Conservation (phyloP, 1,140 invertebrate genomes). For the Drosophila ananassae region DNA sequence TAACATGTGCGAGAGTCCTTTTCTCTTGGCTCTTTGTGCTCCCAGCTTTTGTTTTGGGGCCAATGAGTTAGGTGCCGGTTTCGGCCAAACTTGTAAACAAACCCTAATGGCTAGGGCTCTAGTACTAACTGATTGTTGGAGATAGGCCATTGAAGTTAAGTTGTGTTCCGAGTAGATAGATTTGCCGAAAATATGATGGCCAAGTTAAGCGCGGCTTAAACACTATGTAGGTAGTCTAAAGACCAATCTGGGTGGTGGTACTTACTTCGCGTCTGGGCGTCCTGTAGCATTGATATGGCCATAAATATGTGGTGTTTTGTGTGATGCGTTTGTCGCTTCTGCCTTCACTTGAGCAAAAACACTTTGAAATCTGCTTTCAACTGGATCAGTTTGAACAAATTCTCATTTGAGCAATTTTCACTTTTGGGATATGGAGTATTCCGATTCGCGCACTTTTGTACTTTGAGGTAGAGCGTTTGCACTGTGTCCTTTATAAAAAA, state of each 20-base stretch:
- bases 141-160: too few relatives aligned
- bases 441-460: conserved; percentile 62
- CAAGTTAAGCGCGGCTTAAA: background rate
- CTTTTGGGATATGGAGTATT: conserved; percentile 38
- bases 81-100: conserved; percentile 72
- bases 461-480: conserved; percentile 78
- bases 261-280: conserved; percentile 84
- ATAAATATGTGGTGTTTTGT: conserved; percentile 45
- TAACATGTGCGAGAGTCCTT: conserved; percentile 38
- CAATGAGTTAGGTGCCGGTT: conserved; percentile 74
- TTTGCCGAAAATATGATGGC: background rate
- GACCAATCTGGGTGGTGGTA: conserved; percentile 5
- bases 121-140: background rate
- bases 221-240: background rate
- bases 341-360: conserved; percentile 33
- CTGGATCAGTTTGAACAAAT: conserved; percentile 38
- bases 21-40: conserved; percentile 29
- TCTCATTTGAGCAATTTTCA: conserved; percentile 62
- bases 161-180: too few relatives aligned
- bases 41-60: conserved; percentile 66
- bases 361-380: conserved; percentile 22
- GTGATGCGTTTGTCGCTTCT: conserved; percentile 18
- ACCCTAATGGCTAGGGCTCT: conserved; percentile 53
- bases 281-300: conserved; percentile 83
- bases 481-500: conserved; percentile 55